Evolutionary conservation across 2,888 invertebrate species (phyloP).

Genomic region (Eupithecia subumbrata): DNA sequence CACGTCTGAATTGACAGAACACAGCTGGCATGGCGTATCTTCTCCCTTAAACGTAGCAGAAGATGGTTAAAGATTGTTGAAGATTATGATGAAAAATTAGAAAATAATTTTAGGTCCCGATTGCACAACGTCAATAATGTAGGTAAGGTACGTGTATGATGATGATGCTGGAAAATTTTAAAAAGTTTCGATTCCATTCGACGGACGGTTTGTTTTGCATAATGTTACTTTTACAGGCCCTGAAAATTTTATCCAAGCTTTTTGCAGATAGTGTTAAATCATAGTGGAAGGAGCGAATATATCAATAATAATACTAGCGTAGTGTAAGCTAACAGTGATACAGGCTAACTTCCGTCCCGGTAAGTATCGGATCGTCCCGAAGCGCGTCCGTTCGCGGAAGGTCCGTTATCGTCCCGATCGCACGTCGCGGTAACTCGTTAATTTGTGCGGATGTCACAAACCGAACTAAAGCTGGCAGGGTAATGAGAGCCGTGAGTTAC

Average conservation of each 20-base stretch:
- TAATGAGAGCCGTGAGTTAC: constrained; percentile 42
- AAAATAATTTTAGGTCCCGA: neutral
- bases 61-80: too few species aligned
- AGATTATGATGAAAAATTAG: too few species aligned
- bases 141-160: neutral
- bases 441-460: constrained; percentile 70
- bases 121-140: neutral
- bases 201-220: neutral
- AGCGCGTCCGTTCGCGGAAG: constrained; percentile 60
- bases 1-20: too few species aligned
- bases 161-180: neutral
- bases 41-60: too few species aligned
- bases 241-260: neutral
- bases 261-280: neutral
- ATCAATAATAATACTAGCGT: too few species aligned
- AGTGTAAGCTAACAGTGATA: neutral
- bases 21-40: too few species aligned
- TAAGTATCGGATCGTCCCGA: constrained; percentile 48
- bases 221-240: neutral
- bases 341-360: constrained; percentile 40
- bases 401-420: constrained; percentile 69
- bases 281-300: too few species aligned
- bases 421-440: constrained; percentile 76
- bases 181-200: neutral
- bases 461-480: constrained; percentile 49